Evolutionary conservation across 2,888 invertebrate species (phyloP), one percentile per base, ranked within the genome.

Genomic region (Oxytorus armatus): DNA sequence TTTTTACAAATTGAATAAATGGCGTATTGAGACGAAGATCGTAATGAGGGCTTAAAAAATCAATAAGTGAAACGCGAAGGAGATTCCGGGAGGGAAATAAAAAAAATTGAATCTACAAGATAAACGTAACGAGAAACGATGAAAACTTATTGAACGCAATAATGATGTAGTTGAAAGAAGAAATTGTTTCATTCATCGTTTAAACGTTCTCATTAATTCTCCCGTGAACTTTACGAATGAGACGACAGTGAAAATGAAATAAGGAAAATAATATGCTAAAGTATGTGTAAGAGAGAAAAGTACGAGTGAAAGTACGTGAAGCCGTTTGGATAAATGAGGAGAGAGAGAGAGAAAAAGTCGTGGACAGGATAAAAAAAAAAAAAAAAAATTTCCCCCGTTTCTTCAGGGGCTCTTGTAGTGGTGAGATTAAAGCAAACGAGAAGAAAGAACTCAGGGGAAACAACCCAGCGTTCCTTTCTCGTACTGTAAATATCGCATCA

Each of bases 401-500:
- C 11, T 14, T 47, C 11, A 33, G 23, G 36, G 25, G 39, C 49
- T 59, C 61, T 61, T 73, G 63, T 29, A 42, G 49, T 18, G 65
- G 65, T 29, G 55, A 66, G 47, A 70, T 59, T 72, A 49, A 59
- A 72, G 36, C 59, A 29, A 59, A 59, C 57, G 57, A 51, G 53
- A 33, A 55, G 44, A 16, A 57, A 65, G 66, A 49, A 42, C 47
- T 49, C 39, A 39, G 49, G 55, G 47, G n/a, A 61, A 72, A 49
- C 47, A 23, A 63, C 21, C 36, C 16, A 23, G 21, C 33, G 44
- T 49, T 59, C 25, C 59, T 65, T 39, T 51, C 33, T 55, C 33
- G 25, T n/a, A n/a, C 36, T 57, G 65, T 39, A 77, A 77, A 72
- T 65, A 72, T 65, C 49, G 65, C 55, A 39, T 65, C 72, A 65